Evolutionary conservation across 1,140 invertebrate genomes (phyloP), one percentile per base, ranked within the genome.

Genomic region (Pinna nobilis): DNA sequence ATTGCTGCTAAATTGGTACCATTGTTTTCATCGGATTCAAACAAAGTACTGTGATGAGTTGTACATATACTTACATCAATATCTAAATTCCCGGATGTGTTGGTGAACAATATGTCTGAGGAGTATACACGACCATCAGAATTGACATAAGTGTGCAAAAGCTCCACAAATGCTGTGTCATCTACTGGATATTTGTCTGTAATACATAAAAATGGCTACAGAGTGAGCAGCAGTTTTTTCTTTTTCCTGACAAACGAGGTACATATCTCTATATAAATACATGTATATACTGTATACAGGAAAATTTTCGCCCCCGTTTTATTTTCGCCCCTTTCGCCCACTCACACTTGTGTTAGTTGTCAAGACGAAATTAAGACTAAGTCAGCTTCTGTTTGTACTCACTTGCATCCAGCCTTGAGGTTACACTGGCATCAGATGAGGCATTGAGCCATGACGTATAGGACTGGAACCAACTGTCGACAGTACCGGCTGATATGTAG

Each of bases 401-500:
- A 47, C 41, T 57, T 50, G 60, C 30, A 44, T 70, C 70, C 23
- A 76, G 15, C 28, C 67, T 57, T 9, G 78, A 20, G 13, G 61
- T 59, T 1, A 69, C 59, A 28, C 39, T 4, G 13, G 76, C 51
- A 30, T 47, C 51, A 4, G 53, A 13, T 15, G 70, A 76, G 18
- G 63, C 32, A 13, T 30, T 55, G 20, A 80, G 51, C 72, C 72
- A 80, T 35, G 63, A 64, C 6, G 70, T 82, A 39, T 83, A 85
- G 7, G 81, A 78, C 13, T 84, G 67, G 44, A 85, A 86, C 84
- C 85, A 88, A 25, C 79, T 83, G 41, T 88, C 80, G 6, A 87
- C 79, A 1, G 78, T 70, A 35, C 78, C 80, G 51, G 55, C 70
- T 15, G 68, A 63, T 59, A 76, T 68, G 49, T 74, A 79, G 13